Conservation (phyloP, 2,888 invertebrate species). For the Tetheella fluctuosa region DNA sequence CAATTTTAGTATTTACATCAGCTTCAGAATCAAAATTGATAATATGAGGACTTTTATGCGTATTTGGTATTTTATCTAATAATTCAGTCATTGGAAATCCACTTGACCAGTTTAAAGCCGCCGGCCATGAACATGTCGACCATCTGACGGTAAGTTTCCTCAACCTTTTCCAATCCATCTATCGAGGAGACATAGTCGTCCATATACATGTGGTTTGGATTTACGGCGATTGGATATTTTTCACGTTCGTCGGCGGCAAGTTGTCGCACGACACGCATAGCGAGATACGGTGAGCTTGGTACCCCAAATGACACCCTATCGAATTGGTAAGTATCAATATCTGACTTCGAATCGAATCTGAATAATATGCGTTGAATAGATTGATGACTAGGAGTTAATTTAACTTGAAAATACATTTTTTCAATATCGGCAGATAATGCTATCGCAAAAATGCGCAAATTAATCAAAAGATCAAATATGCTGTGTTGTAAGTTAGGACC, state of each 20-base stretch:
- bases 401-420: constrained; percentile 22
- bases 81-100: constrained; percentile 13
- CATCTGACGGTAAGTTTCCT: constrained; percentile 14
- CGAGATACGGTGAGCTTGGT: constrained; percentile 21
- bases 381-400: no score
- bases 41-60: background rate
- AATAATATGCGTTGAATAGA: no score
- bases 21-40: constrained; percentile 15
- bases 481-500: no score
- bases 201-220: constrained; percentile 14
- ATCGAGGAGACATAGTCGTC: constrained; percentile 19
- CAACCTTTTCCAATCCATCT: constrained; percentile 10
- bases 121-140: constrained; percentile 18
- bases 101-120: constrained; percentile 20
- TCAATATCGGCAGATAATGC: constrained; percentile 16
- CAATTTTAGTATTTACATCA: constrained; percentile 8
- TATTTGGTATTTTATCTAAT: constrained; percentile 11
- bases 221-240: background rate
- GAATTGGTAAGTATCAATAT: constrained; percentile 11
- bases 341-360: no score
- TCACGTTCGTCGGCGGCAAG: constrained; percentile 14
- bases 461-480: no score
- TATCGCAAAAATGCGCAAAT: no score
- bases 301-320: constrained; percentile 14
- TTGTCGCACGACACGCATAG: constrained; percentile 21